phyloP scores from a whole-genome alignment of 2,888 invertebrate species.

The Byasa hedistus region DNA sequence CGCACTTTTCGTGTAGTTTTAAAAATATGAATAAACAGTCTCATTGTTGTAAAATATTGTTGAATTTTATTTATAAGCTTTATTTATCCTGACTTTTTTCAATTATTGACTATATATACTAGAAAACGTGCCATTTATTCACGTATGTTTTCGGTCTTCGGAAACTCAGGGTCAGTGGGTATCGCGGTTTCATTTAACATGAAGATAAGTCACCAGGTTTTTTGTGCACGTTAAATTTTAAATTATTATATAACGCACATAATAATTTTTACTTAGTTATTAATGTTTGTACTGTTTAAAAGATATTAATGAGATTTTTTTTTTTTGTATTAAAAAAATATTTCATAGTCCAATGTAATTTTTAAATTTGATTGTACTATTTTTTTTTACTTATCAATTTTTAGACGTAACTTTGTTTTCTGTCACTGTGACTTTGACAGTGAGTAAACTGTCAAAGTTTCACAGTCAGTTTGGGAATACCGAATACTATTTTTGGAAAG shows the following conservation, averaged over 20 bases:
- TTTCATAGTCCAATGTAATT: background rate
- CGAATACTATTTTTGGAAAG: conserved; percentile 11
- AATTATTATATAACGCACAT: no score
- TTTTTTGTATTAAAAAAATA: background rate
- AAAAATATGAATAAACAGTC: conserved; percentile 5
- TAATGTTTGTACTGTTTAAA: no score
- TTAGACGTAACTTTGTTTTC: background rate
- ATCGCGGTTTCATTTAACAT: no score
- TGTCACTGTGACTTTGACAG: conserved; percentile 9
- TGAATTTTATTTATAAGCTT: background rate
- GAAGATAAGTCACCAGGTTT: no score
- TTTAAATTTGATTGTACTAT: background rate
- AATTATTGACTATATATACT: no score
- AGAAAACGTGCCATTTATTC: no score
- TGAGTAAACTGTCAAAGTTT: conserved; percentile 18
- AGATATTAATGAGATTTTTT: no score
- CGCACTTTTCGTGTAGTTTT: conserved; percentile 12
- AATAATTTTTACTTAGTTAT: no score
- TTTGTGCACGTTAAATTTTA: no score
- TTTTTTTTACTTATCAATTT: background rate
- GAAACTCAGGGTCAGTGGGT: no score
- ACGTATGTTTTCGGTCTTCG: no score
- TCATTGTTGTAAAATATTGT: background rate
- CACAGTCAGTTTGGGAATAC: conserved; percentile 14
- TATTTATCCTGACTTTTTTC: background rate